A percentile compares a stretch with the other conserved stretches of the same genome.
These are phyloP conservation scores for Drosophila parvula DNA, from an alignment of 1,140 invertebrate genomes.

Conservation along the genomic window DNA sequence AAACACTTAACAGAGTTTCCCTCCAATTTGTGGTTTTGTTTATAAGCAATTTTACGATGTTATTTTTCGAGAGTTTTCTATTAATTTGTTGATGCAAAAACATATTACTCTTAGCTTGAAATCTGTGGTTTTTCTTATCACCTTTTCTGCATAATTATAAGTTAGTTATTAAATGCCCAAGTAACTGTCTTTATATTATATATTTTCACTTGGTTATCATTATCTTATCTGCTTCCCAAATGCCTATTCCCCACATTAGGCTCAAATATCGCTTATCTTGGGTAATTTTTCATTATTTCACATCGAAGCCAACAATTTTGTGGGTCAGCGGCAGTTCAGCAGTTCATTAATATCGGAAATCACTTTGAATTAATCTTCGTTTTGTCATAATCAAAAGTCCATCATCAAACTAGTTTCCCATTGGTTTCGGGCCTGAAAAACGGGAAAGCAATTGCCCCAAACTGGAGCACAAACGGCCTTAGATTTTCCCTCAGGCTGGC, in stretches of 20 bases:
- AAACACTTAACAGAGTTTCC: conserved; percentile 1
- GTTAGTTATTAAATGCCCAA: no score
- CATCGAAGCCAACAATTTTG: not conserved
- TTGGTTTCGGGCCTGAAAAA: conserved; percentile 4
- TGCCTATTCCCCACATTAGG: not conserved
- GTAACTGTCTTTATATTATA: not conserved
- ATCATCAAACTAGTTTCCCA: conserved; percentile 25
- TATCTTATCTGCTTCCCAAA: rapidly evolving
- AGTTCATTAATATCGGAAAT: conserved; percentile 26
- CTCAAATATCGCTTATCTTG: not conserved
- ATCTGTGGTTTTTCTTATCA: no score
- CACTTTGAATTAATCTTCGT: conserved; percentile 27
- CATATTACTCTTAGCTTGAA: not conserved
- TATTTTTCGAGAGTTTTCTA: not conserved
- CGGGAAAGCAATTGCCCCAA: conserved; percentile 20
- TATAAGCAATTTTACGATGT: not conserved
- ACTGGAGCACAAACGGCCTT: conserved; percentile 19
- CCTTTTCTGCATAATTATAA: no score
- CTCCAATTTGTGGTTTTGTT: not conserved
- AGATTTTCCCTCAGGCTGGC: not conserved
- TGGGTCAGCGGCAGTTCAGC: conserved; percentile 9
- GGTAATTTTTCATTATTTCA: conserved; percentile 2
- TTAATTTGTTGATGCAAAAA: not conserved
- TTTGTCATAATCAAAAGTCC: conserved; percentile 33
- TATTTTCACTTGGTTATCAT: not conserved